Evolutionary conservation across 2,888 invertebrate genomes (phyloP).

Genomic region (Dryobota labecula): DNA sequence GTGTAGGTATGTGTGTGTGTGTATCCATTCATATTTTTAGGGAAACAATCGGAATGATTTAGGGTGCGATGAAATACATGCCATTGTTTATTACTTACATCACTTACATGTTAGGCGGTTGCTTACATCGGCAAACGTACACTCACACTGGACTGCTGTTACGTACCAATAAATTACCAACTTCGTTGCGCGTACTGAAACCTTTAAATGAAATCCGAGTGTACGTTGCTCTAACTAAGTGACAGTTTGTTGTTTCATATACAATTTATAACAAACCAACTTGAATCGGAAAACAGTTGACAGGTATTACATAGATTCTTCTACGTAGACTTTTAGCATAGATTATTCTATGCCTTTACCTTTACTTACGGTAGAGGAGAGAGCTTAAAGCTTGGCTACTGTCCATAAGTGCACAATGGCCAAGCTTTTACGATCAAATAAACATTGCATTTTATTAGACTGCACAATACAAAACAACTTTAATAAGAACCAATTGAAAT

Average conservation of each 20-base stretch:
- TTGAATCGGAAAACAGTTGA: background rate
- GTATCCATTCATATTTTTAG: no score
- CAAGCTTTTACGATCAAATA: background rate
- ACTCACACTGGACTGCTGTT: background rate
- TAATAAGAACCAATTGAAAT: constrained; percentile 31
- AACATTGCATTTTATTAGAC: constrained; percentile 9
- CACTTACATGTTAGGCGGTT: no score
- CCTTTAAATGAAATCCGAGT: constrained; percentile 7
- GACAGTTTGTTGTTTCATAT: constrained; percentile 7
- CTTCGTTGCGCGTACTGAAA: constrained; percentile 21
- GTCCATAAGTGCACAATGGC: background rate
- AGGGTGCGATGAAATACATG: no score
- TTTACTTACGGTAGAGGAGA: background rate
- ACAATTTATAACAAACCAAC: constrained; percentile 9
- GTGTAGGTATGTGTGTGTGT: no score
- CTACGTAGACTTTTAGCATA: background rate
- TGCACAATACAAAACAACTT: background rate
- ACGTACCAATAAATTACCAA: constrained; percentile 18
- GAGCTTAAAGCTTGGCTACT: background rate
- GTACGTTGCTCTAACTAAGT: constrained; percentile 4
- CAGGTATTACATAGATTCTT: background rate
- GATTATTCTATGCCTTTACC: background rate
- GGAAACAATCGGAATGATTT: background rate
- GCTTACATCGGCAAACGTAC: background rate
- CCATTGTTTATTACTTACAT: no score